phyloP scores from a whole-genome alignment of 2,888 invertebrate genomes.

The Chydorus sphaericus region DNA sequence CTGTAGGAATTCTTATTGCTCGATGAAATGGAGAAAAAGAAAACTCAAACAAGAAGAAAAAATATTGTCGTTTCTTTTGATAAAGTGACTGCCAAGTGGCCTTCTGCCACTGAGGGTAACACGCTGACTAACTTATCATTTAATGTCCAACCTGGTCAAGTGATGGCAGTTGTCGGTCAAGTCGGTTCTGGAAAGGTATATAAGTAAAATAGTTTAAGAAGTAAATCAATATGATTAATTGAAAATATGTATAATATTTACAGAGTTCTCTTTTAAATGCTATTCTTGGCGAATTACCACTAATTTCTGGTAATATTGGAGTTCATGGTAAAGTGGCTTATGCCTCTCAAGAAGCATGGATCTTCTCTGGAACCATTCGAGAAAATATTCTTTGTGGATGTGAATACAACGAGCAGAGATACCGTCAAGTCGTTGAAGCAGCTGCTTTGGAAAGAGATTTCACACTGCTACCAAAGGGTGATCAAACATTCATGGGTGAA shows the following conservation, averaged over 20 bases:
- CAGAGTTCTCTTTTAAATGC: constrained; percentile 22
- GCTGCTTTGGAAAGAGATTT: constrained; percentile 34
- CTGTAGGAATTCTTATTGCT: constrained; percentile 20
- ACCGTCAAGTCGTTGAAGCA: constrained; percentile 23
- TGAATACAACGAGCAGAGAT: constrained; percentile 33
- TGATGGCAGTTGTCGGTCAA: constrained; percentile 53
- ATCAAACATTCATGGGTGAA: constrained; percentile 37
- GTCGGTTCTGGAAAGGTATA: constrained; percentile 60
- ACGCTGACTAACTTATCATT: constrained; percentile 3
- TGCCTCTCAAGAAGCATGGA: constrained; percentile 55
- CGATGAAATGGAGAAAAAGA: neutral
- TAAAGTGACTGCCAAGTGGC: constrained; percentile 10
- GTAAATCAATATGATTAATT: too few relatives aligned
- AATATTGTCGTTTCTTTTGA: neutral
- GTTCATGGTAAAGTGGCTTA: constrained; percentile 32
- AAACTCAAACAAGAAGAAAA: too few relatives aligned
- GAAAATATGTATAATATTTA: neutral
- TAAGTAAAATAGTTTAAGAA: neutral
- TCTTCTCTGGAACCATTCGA: constrained; percentile 57
- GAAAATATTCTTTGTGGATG: constrained; percentile 87
- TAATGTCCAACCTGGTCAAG: constrained; percentile 19
- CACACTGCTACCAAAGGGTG: constrained; percentile 32
- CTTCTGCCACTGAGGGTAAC: neutral
- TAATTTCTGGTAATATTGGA: constrained; percentile 26
- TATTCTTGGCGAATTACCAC: constrained; percentile 33